These are phyloP conservation scores for Cordilura impudica DNA, from an alignment of 2,888 invertebrate genomes.

Conservation along the genomic window DNA sequence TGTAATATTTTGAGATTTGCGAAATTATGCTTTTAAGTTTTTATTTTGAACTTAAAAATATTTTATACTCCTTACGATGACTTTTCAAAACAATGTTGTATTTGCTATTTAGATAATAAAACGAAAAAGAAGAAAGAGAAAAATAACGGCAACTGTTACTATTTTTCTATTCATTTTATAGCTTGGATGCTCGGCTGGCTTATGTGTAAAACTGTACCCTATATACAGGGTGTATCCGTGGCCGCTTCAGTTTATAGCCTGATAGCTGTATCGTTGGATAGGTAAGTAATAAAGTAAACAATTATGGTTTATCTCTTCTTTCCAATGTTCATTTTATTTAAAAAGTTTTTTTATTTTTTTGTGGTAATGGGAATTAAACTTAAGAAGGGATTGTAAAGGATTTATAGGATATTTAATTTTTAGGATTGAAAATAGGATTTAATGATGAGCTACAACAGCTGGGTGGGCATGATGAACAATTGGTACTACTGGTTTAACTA, in stretches of 20 bases:
- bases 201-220: slow-evolving; percentile 97
- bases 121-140: too few species aligned
- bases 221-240: slow-evolving; percentile 96
- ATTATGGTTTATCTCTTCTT: slow-evolving; percentile 22
- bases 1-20: too few species aligned
- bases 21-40: too few species aligned
- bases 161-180: slow-evolving; percentile 76
- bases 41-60: too few species aligned
- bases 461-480: slow-evolving; percentile 75
- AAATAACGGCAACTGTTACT: too few species aligned
- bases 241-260: slow-evolving; percentile 97
- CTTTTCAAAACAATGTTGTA: slow-evolving; percentile 28
- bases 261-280: slow-evolving; percentile 95
- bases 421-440: slow-evolving; percentile 18
- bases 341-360: slow-evolving; percentile 42
- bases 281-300: slow-evolving; percentile 80
- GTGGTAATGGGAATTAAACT: slow-evolving; percentile 65
- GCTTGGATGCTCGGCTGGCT: slow-evolving; percentile 96
- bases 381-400: slow-evolving; percentile 45
- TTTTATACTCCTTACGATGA: neutral
- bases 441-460: slow-evolving; percentile 74
- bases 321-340: slow-evolving; percentile 41
- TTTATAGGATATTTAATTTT: slow-evolving; percentile 11
- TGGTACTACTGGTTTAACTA: slow-evolving; percentile 70
- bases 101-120: neutral